Percentiles rank a stretch among this genome's conserved stretches.
Conservation (phyloP, 1,140 invertebrate genomes). For the Scaptomyza graminum region DNA sequence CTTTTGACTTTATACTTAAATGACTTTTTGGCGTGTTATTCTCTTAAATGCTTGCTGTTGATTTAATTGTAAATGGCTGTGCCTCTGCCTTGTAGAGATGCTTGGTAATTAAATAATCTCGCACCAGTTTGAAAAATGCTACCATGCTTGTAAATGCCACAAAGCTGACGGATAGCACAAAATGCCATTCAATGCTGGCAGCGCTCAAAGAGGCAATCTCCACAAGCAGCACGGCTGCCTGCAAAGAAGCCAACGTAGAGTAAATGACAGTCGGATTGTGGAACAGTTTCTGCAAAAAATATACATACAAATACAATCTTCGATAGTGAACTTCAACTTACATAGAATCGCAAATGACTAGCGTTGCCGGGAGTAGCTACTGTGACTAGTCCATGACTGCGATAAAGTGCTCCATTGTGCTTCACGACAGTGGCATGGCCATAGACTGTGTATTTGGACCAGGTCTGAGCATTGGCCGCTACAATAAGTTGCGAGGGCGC, state of each 20-base stretch:
- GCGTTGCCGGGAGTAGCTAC: slow-evolving; percentile 92
- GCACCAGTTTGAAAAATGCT: slow-evolving; percentile 93
- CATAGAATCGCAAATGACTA: slow-evolving; percentile 93
- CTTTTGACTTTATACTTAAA: not conserved
- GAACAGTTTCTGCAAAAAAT: slow-evolving; percentile 90
- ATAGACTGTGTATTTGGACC: slow-evolving; percentile 90
- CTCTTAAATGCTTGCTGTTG: not conserved
- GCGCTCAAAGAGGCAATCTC: slow-evolving; percentile 92
- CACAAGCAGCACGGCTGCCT: slow-evolving; percentile 89
- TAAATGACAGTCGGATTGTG: slow-evolving; percentile 92
- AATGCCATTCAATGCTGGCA: slow-evolving; percentile 93
- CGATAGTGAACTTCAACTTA: slow-evolving; percentile 85
- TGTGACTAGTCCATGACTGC: slow-evolving; percentile 90
- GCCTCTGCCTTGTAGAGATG: slow-evolving; percentile 91
- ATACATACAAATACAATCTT: not conserved
- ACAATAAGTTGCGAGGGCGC: slow-evolving; percentile 53
- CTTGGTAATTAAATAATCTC: slow-evolving; percentile 94
- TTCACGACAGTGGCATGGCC: slow-evolving; percentile 91
- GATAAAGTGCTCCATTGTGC: slow-evolving; percentile 91
- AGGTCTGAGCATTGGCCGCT: slow-evolving; percentile 81
- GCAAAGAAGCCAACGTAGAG: slow-evolving; percentile 89
- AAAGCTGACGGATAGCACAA: slow-evolving; percentile 93
- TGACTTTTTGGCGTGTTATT: slow-evolving; percentile 23
- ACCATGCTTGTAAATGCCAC: slow-evolving; percentile 96
- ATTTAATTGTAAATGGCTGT: slow-evolving; percentile 84